Conservation (phyloP, 2,888 invertebrate genomes). For the Ashinkailepas kermadecensis region DNA sequence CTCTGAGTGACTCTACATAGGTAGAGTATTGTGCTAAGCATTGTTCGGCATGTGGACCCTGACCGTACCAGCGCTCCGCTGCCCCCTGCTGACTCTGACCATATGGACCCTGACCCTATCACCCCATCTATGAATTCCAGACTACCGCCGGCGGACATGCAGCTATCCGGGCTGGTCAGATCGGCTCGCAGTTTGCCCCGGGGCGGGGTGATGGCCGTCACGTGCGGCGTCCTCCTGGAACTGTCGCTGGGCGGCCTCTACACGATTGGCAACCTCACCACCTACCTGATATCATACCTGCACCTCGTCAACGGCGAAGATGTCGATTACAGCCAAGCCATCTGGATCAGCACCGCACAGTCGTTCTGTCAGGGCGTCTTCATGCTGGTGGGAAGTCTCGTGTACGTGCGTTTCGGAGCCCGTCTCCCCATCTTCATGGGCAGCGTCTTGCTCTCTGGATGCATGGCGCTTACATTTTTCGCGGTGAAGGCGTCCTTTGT, state of each 20-base stretch:
- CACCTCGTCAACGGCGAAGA: conserved; percentile 12
- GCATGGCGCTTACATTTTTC: conserved; percentile 38
- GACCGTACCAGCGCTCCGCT: no score
- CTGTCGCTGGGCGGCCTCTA: conserved; percentile 37
- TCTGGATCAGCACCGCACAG: conserved; percentile 31
- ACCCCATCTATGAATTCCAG: no score
- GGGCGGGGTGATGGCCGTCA: neutral
- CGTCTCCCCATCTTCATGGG: conserved; percentile 38
- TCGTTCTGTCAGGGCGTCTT: conserved; percentile 37
- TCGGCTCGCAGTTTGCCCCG: neutral
- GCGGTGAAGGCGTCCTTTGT: conserved; percentile 37
- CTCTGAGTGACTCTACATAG: no score
- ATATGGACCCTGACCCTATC: no score
- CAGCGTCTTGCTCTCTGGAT: conserved; percentile 37
- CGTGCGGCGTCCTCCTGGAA: conserved; percentile 35
- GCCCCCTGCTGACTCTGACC: no score
- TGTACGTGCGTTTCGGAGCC: conserved; percentile 38
- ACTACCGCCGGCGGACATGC: no score
- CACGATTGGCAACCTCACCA: conserved; percentile 36
- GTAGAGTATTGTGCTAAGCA: no score
- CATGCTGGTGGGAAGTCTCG: conserved; percentile 40
- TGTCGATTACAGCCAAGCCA: conserved; percentile 33
- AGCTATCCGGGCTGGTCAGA: no score
- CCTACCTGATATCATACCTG: conserved; percentile 37
- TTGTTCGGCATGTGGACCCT: no score